These are phyloP conservation scores for Hiodon tergisus DNA, from an alignment of 2,113 vertebrate species.

Conservation along the genomic window DNA sequence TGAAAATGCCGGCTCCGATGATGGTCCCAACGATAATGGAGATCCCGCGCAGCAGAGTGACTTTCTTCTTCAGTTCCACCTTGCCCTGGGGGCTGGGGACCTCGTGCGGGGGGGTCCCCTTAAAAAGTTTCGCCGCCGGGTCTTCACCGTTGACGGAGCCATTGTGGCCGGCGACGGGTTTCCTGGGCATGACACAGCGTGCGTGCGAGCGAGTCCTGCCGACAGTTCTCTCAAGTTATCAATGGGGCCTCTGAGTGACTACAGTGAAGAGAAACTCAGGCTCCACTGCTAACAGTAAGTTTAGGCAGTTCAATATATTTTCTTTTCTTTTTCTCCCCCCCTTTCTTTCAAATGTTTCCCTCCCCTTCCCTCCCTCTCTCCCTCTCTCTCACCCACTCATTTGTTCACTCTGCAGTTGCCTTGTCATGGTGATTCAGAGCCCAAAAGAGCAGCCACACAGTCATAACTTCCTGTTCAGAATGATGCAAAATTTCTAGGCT, in stretches of 20 bases:
- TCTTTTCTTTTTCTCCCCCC: slow-evolving; percentile 1
- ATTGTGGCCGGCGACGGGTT: slow-evolving; percentile 49
- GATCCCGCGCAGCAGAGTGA: slow-evolving; percentile 83
- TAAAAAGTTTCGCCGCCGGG: slow-evolving; percentile 12
- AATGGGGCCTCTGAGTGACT: background rate
- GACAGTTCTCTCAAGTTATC: slow-evolving; percentile 1
- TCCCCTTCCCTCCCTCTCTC: slow-evolving; percentile 10
- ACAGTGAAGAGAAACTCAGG: slow-evolving; percentile 32
- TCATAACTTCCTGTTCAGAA: slow-evolving; percentile 50
- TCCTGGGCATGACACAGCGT: slow-evolving; percentile 63
- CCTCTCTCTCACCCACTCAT: slow-evolving; percentile 12
- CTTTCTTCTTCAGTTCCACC: slow-evolving; percentile 83
- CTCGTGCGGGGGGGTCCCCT: background rate
- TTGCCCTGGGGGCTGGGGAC: slow-evolving; percentile 44
- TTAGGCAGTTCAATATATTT: slow-evolving; percentile 34
- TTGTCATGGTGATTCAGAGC: slow-evolving; percentile 65
- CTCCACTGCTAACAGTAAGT: slow-evolving; percentile 25
- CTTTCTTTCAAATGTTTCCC: background rate
- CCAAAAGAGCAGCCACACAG: background rate
- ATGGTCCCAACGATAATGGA: slow-evolving; percentile 92
- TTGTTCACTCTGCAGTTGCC: slow-evolving; percentile 33
- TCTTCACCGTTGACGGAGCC: slow-evolving; percentile 17
- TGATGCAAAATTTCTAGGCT: slow-evolving; percentile 79
- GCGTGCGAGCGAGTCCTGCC: slow-evolving; percentile 3
- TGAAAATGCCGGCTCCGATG: slow-evolving; percentile 95